Evolutionary conservation across 2,888 invertebrate species (phyloP).

Genomic region (Leucania comma): DNA sequence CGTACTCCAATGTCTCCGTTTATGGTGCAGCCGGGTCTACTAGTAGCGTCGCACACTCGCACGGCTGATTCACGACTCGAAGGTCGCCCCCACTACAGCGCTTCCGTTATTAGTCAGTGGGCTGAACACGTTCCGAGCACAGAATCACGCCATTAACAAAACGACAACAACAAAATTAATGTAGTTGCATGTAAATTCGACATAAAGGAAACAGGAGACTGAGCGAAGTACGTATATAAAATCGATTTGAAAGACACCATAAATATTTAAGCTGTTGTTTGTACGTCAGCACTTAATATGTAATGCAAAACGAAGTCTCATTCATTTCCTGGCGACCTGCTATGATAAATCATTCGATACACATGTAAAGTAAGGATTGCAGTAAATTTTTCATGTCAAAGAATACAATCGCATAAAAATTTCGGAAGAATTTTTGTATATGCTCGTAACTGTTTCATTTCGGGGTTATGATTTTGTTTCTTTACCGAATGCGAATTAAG

Average conservation of each 20-base stretch:
- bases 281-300: constrained; percentile 35
- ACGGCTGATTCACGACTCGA: constrained; percentile 77
- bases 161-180: constrained; percentile 29
- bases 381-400: constrained; percentile 55
- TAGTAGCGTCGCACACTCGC: constrained; percentile 63
- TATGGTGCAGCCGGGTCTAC: constrained; percentile 71
- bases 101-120: constrained; percentile 72
- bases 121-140: constrained; percentile 64
- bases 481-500: constrained; percentile 35
- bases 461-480: constrained; percentile 38
- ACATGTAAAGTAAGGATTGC: constrained; percentile 45
- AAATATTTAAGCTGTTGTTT: constrained; percentile 40
- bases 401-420: constrained; percentile 55
- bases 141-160: constrained; percentile 54
- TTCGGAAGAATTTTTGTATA: constrained; percentile 48
- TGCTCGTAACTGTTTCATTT: constrained; percentile 55
- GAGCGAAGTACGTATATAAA: constrained; percentile 15
- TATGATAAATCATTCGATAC: constrained; percentile 49
- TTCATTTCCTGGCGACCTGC: constrained; percentile 37
- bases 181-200: constrained; percentile 47
- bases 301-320: constrained; percentile 41
- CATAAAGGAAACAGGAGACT: constrained; percentile 35
- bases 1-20: constrained; percentile 71
- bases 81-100: constrained; percentile 80
- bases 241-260: constrained; percentile 30